A percentile compares a stretch with the other conserved stretches of the same genome.
Conservation (phyloP, 1,140 invertebrate genomes). For the Meloidogyne exigua region DNA sequence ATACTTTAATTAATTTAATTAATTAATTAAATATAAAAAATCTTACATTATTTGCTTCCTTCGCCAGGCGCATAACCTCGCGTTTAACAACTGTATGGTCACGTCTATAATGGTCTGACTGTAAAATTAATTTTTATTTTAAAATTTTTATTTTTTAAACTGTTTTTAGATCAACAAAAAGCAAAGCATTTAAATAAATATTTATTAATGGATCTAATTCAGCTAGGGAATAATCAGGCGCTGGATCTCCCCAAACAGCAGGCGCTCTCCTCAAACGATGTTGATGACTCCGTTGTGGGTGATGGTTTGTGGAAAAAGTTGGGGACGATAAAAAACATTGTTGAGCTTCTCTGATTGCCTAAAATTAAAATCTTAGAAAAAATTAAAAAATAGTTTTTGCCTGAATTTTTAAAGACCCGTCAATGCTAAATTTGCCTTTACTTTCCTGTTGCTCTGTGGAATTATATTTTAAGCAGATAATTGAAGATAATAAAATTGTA, state of each 20-base stretch:
- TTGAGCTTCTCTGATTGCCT: background rate
- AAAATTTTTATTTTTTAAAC: conserved; percentile 31
- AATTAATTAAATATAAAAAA: background rate
- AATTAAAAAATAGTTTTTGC: background rate
- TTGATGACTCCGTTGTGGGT: background rate
- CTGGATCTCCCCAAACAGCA: conserved; percentile 48
- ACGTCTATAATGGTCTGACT: conserved; percentile 50
- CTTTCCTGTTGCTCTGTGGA: background rate
- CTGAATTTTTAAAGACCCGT: background rate
- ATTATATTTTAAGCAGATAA: background rate
- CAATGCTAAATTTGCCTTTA: background rate
- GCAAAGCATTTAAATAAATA: conserved; percentile 41
- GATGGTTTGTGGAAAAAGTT: background rate
- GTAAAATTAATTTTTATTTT: conserved; percentile 50
- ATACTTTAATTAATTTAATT: conserved; percentile 48
- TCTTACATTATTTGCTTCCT: conserved; percentile 48
- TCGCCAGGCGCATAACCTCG: conserved; percentile 51
- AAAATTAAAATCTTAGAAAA: background rate
- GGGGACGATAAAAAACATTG: background rate
- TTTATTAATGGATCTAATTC: background rate
- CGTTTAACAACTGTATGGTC: conserved; percentile 38
- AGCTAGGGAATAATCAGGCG: conserved; percentile 46
- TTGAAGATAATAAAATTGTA: background rate
- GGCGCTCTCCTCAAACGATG: conserved; percentile 29
- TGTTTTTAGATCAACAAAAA: conserved; percentile 49